A percentile compares a stretch with the other conserved stretches of the same genome.
These are phyloP conservation scores for Sebastes taczanowskii DNA, from an alignment of 2,797 vertebrate genomes.

Conservation along the genomic window DNA sequence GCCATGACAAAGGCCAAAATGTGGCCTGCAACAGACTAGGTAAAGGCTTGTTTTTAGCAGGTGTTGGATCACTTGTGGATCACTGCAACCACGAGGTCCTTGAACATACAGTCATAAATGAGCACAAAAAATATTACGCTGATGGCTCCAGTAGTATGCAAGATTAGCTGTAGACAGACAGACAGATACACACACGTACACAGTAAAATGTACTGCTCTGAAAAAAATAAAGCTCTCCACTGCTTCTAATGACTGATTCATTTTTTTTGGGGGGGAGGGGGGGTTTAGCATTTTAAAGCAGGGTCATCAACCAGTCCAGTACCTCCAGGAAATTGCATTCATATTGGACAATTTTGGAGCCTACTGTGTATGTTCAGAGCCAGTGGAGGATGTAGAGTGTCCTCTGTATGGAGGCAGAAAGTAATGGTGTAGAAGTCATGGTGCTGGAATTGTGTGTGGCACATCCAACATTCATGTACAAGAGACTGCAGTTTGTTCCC, in stretches of 20 bases:
- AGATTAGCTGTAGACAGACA: not conserved
- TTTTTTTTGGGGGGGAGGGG: too few relatives aligned
- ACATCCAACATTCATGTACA: not conserved
- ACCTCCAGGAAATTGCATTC: not conserved
- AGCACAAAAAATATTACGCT: not conserved
- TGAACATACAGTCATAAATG: not conserved
- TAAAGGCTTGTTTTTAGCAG: not conserved
- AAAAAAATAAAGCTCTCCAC: too few relatives aligned
- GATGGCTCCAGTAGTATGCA: not conserved
- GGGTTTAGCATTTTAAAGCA: not conserved
- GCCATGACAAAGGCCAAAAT: not conserved
- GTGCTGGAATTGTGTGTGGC: not conserved
- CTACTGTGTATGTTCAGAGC: not conserved
- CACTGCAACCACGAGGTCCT: not conserved
- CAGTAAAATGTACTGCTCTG: fast-evolving
- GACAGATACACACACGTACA: not conserved
- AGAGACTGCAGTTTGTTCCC: fast-evolving
- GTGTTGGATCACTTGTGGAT: not conserved
- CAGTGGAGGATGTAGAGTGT: not conserved
- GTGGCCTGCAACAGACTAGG: not conserved
- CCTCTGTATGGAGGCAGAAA: not conserved
- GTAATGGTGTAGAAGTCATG: not conserved
- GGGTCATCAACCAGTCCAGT: not conserved
- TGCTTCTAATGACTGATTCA: too few relatives aligned
- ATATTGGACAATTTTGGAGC: not conserved